Evolutionary conservation across 2,888 invertebrate species (phyloP).

Genomic region (Brachyptera putata): DNA sequence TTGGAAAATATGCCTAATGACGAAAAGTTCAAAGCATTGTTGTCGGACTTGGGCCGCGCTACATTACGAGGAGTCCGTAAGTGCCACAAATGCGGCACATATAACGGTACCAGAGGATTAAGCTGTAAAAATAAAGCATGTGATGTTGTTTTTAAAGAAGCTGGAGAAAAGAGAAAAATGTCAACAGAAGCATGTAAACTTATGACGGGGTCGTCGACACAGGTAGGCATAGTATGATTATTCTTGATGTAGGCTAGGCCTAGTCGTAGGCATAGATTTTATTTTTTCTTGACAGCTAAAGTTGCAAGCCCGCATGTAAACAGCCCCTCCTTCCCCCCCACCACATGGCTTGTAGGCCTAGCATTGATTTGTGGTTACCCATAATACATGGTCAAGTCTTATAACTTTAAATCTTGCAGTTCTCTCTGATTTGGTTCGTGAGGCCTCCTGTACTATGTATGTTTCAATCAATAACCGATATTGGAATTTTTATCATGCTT

Average conservation of each 20-base stretch:
- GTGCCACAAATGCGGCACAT: constrained; percentile 69
- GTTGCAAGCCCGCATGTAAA: too few species aligned
- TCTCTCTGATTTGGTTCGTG: too few species aligned
- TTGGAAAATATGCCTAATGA: constrained; percentile 46
- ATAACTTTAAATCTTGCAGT: too few species aligned
- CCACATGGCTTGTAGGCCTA: too few species aligned
- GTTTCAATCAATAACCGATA: too few species aligned
- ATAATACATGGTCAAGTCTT: too few species aligned
- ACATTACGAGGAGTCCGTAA: constrained; percentile 67
- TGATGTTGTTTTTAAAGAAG: constrained; percentile 61
- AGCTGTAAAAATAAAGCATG: constrained; percentile 69
- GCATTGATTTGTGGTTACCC: too few species aligned
- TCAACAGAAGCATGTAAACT: constrained; percentile 63
- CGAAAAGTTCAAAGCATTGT: constrained; percentile 43
- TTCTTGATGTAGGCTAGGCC: not conserved
- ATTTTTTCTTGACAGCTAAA: not conserved
- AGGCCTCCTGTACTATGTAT: too few species aligned
- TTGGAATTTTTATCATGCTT: too few species aligned
- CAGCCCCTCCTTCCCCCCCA: too few species aligned
- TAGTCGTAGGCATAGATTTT: not conserved
- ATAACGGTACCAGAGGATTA: constrained; percentile 70
- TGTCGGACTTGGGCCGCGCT: constrained; percentile 58
- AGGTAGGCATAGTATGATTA: constrained; percentile 45
- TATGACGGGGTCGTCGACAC: constrained; percentile 55
- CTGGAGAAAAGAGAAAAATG: constrained; percentile 51